A percentile compares a stretch with the other conserved stretches of the same genome.
These are phyloP conservation scores for silkworm (Bombyx mori) DNA, from an alignment of 1,140 invertebrate species.

Conservation along the genomic window ASM3026992v2 NC_085124.1:8185501-8186000, in stretches of 20 bases:
- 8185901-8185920: background rate
- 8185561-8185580: conserved; percentile 66
- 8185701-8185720: background rate
- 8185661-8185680: conserved; percentile 45
- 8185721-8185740: too few species aligned
- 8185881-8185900: too few species aligned
- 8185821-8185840: too few species aligned
- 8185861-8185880: too few species aligned
- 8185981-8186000: conserved; percentile 19
- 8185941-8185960: background rate
- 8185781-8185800: too few species aligned
- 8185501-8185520: too few species aligned
- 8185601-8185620: conserved; percentile 66
- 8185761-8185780: too few species aligned
- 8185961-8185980: conserved; percentile 16
- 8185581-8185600: conserved; percentile 68
- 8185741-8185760: too few species aligned
- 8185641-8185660: conserved; percentile 63
- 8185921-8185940: background rate
- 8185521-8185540: conserved; percentile 2
- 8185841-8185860: too few species aligned
- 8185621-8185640: conserved; percentile 49
- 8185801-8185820: too few species aligned
- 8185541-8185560: conserved; percentile 63
- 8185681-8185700: conserved; percentile 29